Base-by-base conservation (phyloP, 2,113 vertebrate species). In the Lampris megalopsis region DNA sequence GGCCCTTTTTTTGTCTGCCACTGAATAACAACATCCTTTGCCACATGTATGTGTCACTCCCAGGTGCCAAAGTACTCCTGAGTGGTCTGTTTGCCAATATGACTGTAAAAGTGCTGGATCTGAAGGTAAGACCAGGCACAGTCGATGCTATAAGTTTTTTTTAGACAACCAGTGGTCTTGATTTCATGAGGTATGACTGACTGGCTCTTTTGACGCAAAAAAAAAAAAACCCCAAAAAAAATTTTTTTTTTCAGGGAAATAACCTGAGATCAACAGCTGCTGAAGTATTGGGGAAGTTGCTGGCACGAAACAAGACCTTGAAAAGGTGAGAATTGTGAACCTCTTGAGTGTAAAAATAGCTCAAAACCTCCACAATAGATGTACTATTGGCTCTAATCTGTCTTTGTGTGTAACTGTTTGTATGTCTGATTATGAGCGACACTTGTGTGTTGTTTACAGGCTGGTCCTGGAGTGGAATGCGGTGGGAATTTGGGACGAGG, bases 401-500 rank as follows among this genome's bases (percentile, higher is more conserved):
- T 4, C 9, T 53, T 37, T 48, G 36, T 10, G 6, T 52, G 45
- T 43, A 38, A 4, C 9, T 52, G 6, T 43, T 41, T 11, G 11
- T 9, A 41, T 41, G 11, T 66, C 24, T 66, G 24, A 6, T 37
- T 63, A 42, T 24, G 61, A 4, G 3, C 11, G 5, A 0, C 54
- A 9, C 36, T 61, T 9, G 5, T 6, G 42, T 50, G n/a, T 2
- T 60, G 57, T 78, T 8, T 64, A 59, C 85, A 99, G 98, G 76
- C 87, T 99, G 42, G 95, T 94, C 49, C 82, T 99, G 81, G 97
- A 99, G 84, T 99, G 98, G 98, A 99, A 99, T 63, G 95, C 88
- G 43, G 72, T 99, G 45, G 98, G 97, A 0, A 35, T 95, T 5
- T 97, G 95, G 96, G 96, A 97, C 0, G 96, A 98, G 24, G 92